These are phyloP conservation scores for Triops longicaudatus DNA, from an alignment of 1,140 invertebrate species.

Conservation along the genomic window DNA sequence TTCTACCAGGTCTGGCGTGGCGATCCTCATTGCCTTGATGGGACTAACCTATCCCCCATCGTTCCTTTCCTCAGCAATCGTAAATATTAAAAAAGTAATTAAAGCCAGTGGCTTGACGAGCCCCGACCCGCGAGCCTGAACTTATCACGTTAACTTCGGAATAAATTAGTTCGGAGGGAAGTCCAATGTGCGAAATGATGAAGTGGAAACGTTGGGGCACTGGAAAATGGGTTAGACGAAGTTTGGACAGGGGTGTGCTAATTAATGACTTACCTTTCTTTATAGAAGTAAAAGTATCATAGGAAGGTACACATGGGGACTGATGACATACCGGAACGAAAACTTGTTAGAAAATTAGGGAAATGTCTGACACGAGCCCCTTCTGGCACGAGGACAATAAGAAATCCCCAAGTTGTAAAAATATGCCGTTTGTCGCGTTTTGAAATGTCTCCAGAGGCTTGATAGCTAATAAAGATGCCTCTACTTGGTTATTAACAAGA, in stretches of 20 bases:
- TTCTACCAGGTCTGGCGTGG: neutral
- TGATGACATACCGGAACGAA: neutral
- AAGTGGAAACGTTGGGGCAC: neutral
- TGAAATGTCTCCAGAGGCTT: neutral
- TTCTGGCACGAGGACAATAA: no score
- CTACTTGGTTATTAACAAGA: neutral
- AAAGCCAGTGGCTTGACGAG: neutral
- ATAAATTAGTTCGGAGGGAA: neutral
- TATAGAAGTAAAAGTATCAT: no score
- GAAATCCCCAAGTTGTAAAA: neutral
- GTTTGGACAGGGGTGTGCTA: no score
- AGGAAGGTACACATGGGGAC: neutral
- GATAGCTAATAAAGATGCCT: neutral
- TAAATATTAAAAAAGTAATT: constrained; percentile 9
- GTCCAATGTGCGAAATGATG: neutral
- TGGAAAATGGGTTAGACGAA: no score
- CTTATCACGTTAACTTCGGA: neutral
- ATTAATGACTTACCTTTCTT: no score
- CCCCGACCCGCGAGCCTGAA: no score
- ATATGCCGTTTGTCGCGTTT: neutral
- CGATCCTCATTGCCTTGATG: neutral
- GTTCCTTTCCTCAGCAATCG: neutral
- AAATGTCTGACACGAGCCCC: neutral
- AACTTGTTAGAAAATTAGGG: neutral
- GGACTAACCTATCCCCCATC: neutral